A percentile compares a stretch with the other conserved stretches of the same genome.
Evolutionary conservation across 2,888 invertebrate species (phyloP).

Genomic region (Meteorus colon): DNA sequence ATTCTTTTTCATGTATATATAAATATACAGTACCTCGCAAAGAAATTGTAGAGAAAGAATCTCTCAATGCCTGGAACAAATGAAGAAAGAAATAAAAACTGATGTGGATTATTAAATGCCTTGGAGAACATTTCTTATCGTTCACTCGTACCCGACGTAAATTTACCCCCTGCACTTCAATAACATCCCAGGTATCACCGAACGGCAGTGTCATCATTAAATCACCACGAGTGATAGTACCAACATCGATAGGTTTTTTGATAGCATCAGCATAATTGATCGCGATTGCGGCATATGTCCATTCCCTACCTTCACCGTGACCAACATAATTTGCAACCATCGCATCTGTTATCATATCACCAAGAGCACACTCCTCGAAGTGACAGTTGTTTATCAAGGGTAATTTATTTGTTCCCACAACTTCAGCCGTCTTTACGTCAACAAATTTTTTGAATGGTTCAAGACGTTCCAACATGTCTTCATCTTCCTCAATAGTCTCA

Average conservation of each 20-base stretch:
- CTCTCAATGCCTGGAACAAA: conserved; percentile 55
- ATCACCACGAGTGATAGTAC: conserved; percentile 79
- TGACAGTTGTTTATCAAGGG: conserved; percentile 77
- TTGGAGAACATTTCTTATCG: background rate
- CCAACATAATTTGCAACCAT: conserved; percentile 77
- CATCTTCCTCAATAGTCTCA: conserved; percentile 78
- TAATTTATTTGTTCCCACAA: conserved; percentile 80
- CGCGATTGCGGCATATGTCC: conserved; percentile 82
- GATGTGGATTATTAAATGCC: background rate
- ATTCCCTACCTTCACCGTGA: conserved; percentile 72
- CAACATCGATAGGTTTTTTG: conserved; percentile 78
- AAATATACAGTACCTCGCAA: too few relatives aligned
- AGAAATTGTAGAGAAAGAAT: too few relatives aligned
- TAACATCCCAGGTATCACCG: conserved; percentile 83
- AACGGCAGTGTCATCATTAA: conserved; percentile 84
- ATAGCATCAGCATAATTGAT: conserved; percentile 82
- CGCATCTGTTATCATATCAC: conserved; percentile 83
- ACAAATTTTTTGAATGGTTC: conserved; percentile 78
- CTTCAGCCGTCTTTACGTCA: conserved; percentile 75
- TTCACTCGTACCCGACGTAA: conserved; percentile 73
- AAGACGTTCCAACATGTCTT: conserved; percentile 77
- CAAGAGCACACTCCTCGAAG: conserved; percentile 82
- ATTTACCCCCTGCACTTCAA: conserved; percentile 81
- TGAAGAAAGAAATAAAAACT: background rate
- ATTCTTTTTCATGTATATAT: too few relatives aligned